Evolutionary conservation across 64 coral and sea anemone genomes (phyloP), one percentile per base, ranked within the genome.

Genomic region (Montipora capricornis): DNA sequence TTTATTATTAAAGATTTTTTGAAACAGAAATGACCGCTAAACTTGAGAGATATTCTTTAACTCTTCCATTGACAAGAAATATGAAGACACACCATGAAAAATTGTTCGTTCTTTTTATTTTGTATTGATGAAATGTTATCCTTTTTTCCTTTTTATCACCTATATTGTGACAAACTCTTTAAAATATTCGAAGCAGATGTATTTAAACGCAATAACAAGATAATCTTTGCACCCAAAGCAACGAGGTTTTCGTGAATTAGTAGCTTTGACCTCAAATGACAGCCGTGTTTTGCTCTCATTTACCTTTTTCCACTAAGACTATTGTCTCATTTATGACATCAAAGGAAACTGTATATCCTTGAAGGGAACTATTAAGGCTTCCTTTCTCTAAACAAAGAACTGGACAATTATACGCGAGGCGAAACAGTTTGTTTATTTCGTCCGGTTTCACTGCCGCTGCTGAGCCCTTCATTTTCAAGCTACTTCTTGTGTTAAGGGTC

Each of bases 291-390:
- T 49, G 19, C 10, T 71, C 0, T 47, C 5, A 15, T 22, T 12
- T 17, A 13, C 70, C n/a, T 68, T 69, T 46, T 8, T 17, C 49
- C 66, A 71, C 8, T 1, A 48, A 48, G 49, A 8, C 64, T 20
- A 57, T 50, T 50, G 37, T n/a, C 16, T 6, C 15, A 3, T 9
- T 64, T 13, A 73, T 71, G 69, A 49, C 44, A 44, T 85, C 44
- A 70, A 85, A 85, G 82, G 82, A 85, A 85, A 14, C 66, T 71
- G 47, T 17, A 85, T 67, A 85, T 85, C 82, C 66, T 44, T 85
- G 14, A 47, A 67, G 49, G 46, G 44, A 46, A 17, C 62, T 49
- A 71, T 85, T 85, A 70, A 47, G 15, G 45, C 14, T 20, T 3
- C 17, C 15, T 19, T 44, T 20, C 50, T 70, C 64, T 85, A 85